phyloP scores from a whole-genome alignment of 2,888 invertebrate species.

The Tineola bisselliella region DNA sequence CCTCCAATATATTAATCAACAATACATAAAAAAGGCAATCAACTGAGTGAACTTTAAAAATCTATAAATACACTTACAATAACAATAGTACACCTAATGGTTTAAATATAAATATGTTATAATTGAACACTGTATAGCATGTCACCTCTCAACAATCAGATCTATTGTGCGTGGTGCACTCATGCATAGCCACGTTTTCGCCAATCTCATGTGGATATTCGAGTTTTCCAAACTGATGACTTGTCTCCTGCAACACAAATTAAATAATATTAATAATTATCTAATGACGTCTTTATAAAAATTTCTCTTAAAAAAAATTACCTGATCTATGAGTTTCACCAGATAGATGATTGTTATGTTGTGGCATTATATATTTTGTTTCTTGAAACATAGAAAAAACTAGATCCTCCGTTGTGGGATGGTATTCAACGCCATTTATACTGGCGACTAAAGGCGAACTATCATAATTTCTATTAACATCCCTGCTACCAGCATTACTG shows the following conservation, averaged over 20 bases:
- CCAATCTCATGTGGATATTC: constrained; percentile 61
- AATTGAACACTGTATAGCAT: not conserved
- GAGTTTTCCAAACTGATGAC: constrained; percentile 59
- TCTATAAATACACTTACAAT: too few species aligned
- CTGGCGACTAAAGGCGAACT: constrained; percentile 56
- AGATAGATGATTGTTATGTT: constrained; percentile 42
- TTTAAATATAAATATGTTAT: too few species aligned
- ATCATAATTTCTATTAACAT: constrained; percentile 46
- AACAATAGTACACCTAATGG: too few species aligned
- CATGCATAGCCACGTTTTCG: constrained; percentile 17
- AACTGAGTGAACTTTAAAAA: too few species aligned
- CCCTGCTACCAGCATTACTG: constrained; percentile 22
- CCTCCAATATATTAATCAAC: too few species aligned
- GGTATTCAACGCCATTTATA: constrained; percentile 58
- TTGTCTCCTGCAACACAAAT: constrained; percentile 47
- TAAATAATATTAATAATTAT: not conserved
- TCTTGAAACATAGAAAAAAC: constrained; percentile 62
- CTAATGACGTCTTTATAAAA: too few species aligned
- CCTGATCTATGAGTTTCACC: constrained; percentile 55
- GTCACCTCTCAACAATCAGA: constrained; percentile 14
- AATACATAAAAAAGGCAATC: too few species aligned
- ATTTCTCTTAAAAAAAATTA: constrained; percentile 30
- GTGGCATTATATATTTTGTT: constrained; percentile 52
- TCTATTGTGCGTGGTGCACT: constrained; percentile 20
- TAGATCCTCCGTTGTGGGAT: constrained; percentile 53